Evolutionary conservation across 2,888 invertebrate genomes (phyloP), one percentile per base, ranked within the genome.

Genomic region (Schizaphis graminum): DNA sequence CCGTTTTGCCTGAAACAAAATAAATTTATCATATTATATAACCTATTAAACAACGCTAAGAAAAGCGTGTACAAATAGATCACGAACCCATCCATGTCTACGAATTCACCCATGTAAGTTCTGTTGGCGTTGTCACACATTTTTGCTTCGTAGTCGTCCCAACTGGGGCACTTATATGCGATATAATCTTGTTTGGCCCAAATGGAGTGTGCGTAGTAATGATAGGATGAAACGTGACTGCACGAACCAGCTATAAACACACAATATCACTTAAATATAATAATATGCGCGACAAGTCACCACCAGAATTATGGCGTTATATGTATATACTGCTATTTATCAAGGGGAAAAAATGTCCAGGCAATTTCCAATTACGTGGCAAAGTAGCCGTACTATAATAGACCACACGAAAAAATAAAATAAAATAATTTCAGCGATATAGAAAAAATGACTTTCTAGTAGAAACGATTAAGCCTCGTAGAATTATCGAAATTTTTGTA

Each of bases 171-270:
- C 0, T 56, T 61, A 24, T 35, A n/a, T 13, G 93, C 85, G 0
- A 84, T 7, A 7, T 89, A 93, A 77, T 93, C 93, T n/a, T 89
- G 24, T 93, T 53, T 88, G 28, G 67, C 44, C 88, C 77, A 53
- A n/a, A 94, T 93, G 3, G 94, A 94, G 35, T 93, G 89, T 13
- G 94, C 57, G 16, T 57, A 94, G 44, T 87, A 94, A 61, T 57
- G 56, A n/a, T 94, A 94, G 24, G 93, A 41, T 57, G 28, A 88
- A 8, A 28, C 13, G 21, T 94, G 94, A 93, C 94, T 94, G 61
- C 94, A 94, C 21, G 89, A 49, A 67, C 89, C 93, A 35, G 28
- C 93, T 92, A 24, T n/a, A 35, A 35, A 61, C 47, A 35, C 56
- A 89, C 13, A 41, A 57, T 26, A 56, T 89, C 11, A 13, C 0